Base-by-base conservation (phyloP, 2,797 vertebrate genomes). In the Pantherophis vulpinus region DNA sequence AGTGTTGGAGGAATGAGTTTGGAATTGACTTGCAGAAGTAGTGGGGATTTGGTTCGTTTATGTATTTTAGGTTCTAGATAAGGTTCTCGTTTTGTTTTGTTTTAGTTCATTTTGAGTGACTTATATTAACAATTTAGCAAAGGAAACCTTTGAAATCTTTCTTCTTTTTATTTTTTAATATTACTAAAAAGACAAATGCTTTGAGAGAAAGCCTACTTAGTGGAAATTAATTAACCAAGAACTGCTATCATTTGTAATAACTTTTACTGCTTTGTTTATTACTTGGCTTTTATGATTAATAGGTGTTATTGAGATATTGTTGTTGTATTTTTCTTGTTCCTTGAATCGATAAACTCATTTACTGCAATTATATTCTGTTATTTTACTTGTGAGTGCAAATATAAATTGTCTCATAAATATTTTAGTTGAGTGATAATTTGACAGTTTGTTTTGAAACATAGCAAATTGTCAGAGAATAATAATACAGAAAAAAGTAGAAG, bases 371-470 rank as follows among this genome's bases (percentile, higher is more conserved):
- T 51, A 20, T 55, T 4, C 42, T 94, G 10, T 55, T 25, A 42
- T 0, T 89, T 93, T 89, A 92, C 8, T 94, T 5, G 59, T n/a
- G 93, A 93, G 88, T 91, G 86, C 16, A 87, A 90, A 88, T 90
- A 89, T 92, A 94, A 89, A 25, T 54, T 86, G 18, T 1, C 0
- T 0, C 74, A 92, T 86, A 27, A 79, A 79, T 79, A 56, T 56
- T 90, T 63, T 37, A 16, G 7, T 94, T 59, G 56, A 56, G 42
- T 8, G 86, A 90, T 54, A 56, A 13, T 37, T 0, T 0, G 0
- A 4, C 92, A 10, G 8, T 54, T 54, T 25, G 58, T 94, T 91
- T 12, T 74, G 59, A 89, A 61, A 8, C 7, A 16, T 16, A 90
- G 13, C 18, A 79, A 42, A 37, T 42, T 79, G 37, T 79, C 70